Conservation (phyloP, 2,797 vertebrate genomes). For the Enteromius afrohamiltoni region DNA sequence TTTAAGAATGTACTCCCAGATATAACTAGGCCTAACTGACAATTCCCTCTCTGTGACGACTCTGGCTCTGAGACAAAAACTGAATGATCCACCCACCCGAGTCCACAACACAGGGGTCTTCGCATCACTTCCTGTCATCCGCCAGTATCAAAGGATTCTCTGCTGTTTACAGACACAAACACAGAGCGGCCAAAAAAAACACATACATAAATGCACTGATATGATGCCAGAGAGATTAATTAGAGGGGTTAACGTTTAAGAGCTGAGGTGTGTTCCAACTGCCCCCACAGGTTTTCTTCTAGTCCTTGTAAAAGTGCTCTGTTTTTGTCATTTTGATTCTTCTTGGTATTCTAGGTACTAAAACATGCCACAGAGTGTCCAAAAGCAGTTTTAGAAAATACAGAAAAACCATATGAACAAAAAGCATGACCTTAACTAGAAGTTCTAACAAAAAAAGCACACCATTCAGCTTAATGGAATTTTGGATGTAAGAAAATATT, state of each 20-base stretch:
- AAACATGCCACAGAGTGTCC: background rate
- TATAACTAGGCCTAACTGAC: slow-evolving; percentile 63
- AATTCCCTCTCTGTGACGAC: slow-evolving; percentile 60
- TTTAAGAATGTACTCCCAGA: slow-evolving; percentile 64
- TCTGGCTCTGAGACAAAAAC: slow-evolving; percentile 61
- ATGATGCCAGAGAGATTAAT: background rate
- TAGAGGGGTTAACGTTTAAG: background rate
- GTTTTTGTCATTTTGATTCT: slow-evolving; percentile 29
- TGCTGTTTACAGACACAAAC: slow-evolving; percentile 28
- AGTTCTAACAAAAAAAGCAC: background rate
- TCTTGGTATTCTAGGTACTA: background rate
- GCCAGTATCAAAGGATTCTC: slow-evolving; percentile 33
- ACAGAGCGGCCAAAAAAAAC: slow-evolving; percentile 3
- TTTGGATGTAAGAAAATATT: background rate
- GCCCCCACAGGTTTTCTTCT: background rate
- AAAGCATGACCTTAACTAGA: background rate
- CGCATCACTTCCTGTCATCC: slow-evolving; percentile 49
- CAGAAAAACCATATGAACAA: background rate
- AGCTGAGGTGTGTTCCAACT: background rate
- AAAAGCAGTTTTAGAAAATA: slow-evolving; percentile 15
- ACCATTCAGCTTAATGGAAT: background rate
- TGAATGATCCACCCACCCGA: slow-evolving; percentile 34
- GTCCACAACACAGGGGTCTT: slow-evolving; percentile 26
- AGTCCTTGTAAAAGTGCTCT: slow-evolving; percentile 11
- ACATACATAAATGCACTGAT: background rate